Base-by-base conservation (phyloP, 2,113 vertebrate genomes). In the Triplophysa tibetana region DNA sequence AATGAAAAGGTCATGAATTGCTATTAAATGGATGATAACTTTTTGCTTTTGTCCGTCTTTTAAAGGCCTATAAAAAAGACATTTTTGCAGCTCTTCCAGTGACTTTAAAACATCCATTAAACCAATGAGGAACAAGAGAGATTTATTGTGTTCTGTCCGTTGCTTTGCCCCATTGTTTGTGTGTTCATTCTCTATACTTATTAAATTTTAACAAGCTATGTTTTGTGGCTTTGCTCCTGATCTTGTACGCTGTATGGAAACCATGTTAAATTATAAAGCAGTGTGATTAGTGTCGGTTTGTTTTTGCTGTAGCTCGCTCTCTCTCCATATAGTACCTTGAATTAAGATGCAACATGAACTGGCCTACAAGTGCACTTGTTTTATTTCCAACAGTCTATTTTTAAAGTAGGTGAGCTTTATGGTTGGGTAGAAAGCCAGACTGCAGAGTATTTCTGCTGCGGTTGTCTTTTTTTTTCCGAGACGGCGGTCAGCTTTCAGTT, bases 41-140 rank as follows among this genome's bases (percentile, higher is more conserved):
- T 75, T 90, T 72, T 88, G 87, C 86, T 85, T 90, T 89, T 87
- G 87, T 82, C 83, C 79, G 86, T 83, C 52, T 69, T 84, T 89
- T 92, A 84, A 91, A 88, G 85, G 70, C 81, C 80, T 66, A 75
- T 90, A 86, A 87, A 91, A 74, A 89, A 88, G 33, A 33, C 33
- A 92, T 86, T 94, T 91, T 93, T 92, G 91, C 86, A 86, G 86
- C 90, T 60, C 83, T 90, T 86, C 84, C 85, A 85, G 88, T 87
- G 81, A 82, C 88, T 88, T 93, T 84, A 89, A 88, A 89, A 84
- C 66, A 77, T 78, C 89, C 84, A 88, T 91, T 88, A 90, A 70
- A 78, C 73, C 72, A 26, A 21, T 62, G 26, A 61, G 70, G 73
- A 78, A 78, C 16, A 11, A 4, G 21, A 62, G 60, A 77, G 89